Base-by-base conservation (phyloP, 2,888 invertebrate species). In the Acronicta alni region DNA sequence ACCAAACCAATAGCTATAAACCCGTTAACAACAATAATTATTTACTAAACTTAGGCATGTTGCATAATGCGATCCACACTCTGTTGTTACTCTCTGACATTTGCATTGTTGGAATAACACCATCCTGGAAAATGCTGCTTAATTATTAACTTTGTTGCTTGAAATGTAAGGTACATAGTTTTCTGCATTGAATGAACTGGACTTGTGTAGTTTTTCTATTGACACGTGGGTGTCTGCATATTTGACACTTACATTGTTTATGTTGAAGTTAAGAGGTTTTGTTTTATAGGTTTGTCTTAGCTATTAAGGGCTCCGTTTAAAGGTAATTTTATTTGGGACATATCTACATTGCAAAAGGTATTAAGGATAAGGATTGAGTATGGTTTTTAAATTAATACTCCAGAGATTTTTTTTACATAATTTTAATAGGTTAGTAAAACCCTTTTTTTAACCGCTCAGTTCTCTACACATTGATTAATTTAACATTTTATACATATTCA, bases 251-350 rank as follows among this genome's bases (percentile, higher is more conserved):
- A 46, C 53, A 51, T 56, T 62, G 74, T 79, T 76, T 72, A 76
- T 67, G 66, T 59, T 63, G 30, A 15, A 65, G 62, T 65, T 57
- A 77, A 77, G 61, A 69, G 65, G 66, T 73, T 75, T 57, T 61
- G 71, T 73, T 84, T 84, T 82, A 84, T 72, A 74, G 67, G 65
- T 72, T 69, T 74, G 76, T 68, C 67, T 62, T 32, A 52, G 61
- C 63, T 43, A 66, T 73, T 70, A 70, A 62, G 61, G 72, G 52
- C 45, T 41, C 4, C 18, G 32, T 37, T 55, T 43, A 57, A 37
- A n/a, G 16, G 38, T 49, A 20, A 20, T 44, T 62, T 43, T 39
- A 68, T 72, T 54, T 60, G 35, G 57, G 53, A 54, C 58, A 70
- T 58, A 56, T 41, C 48, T 39, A 67, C 30, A 57, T 65, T 56